Evolutionary conservation across 2,113 vertebrate genomes (phyloP), one percentile per base, ranked within the genome.

Genomic region (Apteryx owenii): DNA sequence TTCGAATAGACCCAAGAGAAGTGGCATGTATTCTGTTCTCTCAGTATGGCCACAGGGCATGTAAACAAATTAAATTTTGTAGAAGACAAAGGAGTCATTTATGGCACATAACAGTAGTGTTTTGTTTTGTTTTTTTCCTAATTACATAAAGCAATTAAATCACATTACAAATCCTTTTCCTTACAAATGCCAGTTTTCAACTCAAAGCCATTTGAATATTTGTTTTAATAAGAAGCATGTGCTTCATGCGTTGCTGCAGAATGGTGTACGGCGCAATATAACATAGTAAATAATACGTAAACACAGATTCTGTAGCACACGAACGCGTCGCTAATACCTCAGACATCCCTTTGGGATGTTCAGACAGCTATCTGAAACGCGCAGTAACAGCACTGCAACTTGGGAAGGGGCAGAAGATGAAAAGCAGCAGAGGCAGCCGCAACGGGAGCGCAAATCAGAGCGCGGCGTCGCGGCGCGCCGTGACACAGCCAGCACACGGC

Each of bases 131-230:
- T 93, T 65, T 50, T 20, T 82, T 91, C 88, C 66, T 54, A 89
- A 48, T 96, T 89, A 91, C 75, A 88, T 85, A 94, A 85, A 97
- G 90, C 70, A 87, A 83, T 93, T 91, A 83, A 93, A 93, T 77
- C 60, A 77, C 78, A 85, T 70, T 93, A 88, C 77, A 80, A 84
- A 80, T 69, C 51, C 42, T 76, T 65, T 81, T 85, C 42, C 54
- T 80, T 88, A 81, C 71, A 89, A 85, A 94, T 23, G 60, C 26
- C 12, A 6, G 10, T 77, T 94, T 89, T 85, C 53, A 85, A 26
- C 17, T 71, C 54, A 66, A 77, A 92, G 72, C 31, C 17, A 46
- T 65, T 75, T 65, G 25, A 82, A 36, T 48, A 23, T 73, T 88
- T 95, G 71, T 18, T 93, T 76, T 77, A 38, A 38, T 80, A 48